phyloP scores from a whole-genome alignment of 2,888 invertebrate genomes.

The Priocnemis perturbator region DNA sequence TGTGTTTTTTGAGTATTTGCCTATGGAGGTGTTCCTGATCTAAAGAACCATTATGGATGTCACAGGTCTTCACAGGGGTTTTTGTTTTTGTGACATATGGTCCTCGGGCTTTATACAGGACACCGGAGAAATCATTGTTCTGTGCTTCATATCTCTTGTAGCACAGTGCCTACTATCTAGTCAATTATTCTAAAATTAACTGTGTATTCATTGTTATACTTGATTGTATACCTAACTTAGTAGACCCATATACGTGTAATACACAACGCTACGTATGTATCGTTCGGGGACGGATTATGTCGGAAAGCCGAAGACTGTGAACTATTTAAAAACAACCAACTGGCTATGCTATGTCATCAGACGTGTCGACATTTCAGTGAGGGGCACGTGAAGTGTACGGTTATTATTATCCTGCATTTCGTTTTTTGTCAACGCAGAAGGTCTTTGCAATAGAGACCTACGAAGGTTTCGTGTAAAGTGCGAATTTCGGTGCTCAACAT shows the following conservation, averaged over 20 bases:
- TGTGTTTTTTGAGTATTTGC: constrained; percentile 38
- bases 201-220: constrained; percentile 59
- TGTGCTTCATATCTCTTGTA: constrained; percentile 29
- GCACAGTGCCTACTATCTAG: constrained; percentile 51
- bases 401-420: constrained; percentile 15
- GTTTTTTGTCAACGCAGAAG: constrained; percentile 18
- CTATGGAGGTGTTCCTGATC: constrained; percentile 45
- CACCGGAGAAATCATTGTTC: constrained; percentile 30
- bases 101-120: constrained; percentile 29
- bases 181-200: constrained; percentile 57
- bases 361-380: constrained; percentile 31
- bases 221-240: constrained; percentile 53
- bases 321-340: constrained; percentile 47
- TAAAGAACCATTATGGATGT: constrained; percentile 38
- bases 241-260: constrained; percentile 54
- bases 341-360: constrained; percentile 37
- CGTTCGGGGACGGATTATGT: constrained; percentile 65
- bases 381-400: constrained; percentile 42
- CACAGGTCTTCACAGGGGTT: constrained; percentile 30
- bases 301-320: constrained; percentile 59
- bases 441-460: constrained; percentile 39
- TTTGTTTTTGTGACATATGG: constrained; percentile 14
- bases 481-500: constrained; percentile 24
- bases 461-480: constrained; percentile 27
- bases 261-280: constrained; percentile 59